Evolutionary conservation across 2,113 vertebrate species (phyloP).

Genomic region (Oceanites oceanicus): DNA sequence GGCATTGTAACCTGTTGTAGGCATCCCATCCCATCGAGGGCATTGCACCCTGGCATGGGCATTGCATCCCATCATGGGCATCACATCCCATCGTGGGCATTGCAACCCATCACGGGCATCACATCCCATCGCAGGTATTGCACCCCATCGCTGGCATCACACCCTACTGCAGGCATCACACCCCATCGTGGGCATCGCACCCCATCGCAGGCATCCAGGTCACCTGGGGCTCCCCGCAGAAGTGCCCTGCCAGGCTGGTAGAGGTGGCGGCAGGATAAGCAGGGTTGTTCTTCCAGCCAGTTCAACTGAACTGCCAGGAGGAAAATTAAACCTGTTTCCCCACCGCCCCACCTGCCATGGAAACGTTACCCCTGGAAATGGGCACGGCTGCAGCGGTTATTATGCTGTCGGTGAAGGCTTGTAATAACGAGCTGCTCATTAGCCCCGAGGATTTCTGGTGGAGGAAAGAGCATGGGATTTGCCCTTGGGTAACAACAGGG

Average conservation of each 20-base stretch:
- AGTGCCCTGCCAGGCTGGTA: background rate
- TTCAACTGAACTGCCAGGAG: background rate
- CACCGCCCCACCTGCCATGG: rapidly evolving
- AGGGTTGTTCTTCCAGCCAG: background rate
- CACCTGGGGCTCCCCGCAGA: background rate
- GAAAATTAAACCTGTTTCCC: constrained; percentile 8
- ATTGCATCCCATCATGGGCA: no score
- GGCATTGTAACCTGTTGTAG: no score
- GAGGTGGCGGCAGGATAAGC: background rate
- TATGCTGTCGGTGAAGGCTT: background rate
- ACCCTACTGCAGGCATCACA: background rate
- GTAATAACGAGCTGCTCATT: background rate
- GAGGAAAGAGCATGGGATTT: constrained; percentile 31
- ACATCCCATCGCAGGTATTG: rapidly evolving
- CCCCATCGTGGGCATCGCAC: background rate
- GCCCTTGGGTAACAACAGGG: background rate
- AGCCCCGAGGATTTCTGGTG: background rate
- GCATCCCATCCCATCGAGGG: no score
- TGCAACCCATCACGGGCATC: rapidly evolving
- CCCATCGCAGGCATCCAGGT: background rate
- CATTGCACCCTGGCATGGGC: background rate
- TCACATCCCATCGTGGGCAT: background rate
- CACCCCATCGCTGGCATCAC: no score
- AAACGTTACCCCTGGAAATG: background rate
- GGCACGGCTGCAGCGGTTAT: background rate